Evolutionary conservation across 2,888 invertebrate species (phyloP).

Genomic region (Meta bourneti): DNA sequence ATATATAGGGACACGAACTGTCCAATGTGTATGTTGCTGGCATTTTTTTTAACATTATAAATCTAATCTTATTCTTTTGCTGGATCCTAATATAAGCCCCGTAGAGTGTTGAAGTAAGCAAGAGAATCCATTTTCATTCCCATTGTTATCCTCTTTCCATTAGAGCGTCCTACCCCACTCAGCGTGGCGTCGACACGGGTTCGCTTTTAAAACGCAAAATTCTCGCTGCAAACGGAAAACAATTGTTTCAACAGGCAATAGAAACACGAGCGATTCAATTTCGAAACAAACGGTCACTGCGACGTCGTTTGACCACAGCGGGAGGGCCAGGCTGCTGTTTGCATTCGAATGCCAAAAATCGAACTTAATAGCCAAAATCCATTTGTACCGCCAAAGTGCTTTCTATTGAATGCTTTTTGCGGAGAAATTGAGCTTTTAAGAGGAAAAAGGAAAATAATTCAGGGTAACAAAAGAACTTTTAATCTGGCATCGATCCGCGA

Average conservation of each 20-base stretch:
- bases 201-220: constrained; percentile 7
- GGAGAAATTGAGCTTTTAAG: neutral
- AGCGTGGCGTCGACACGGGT: neutral
- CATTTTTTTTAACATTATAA: too few species aligned
- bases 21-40: too few species aligned
- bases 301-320: constrained; percentile 18
- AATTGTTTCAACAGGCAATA: too few species aligned
- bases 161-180: neutral
- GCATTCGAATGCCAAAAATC: constrained; percentile 25
- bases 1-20: too few species aligned
- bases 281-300: neutral
- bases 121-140: neutral
- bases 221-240: neutral
- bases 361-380: constrained; percentile 49
- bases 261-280: neutral
- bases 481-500: neutral
- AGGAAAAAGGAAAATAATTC: neutral
- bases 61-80: too few species aligned
- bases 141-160: neutral
- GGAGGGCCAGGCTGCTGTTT: neutral
- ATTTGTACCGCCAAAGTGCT: constrained; percentile 23
- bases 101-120: neutral
- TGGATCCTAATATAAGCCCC: neutral
- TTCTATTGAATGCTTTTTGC: neutral
- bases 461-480: neutral